Base-by-base conservation (phyloP, 2,888 invertebrate genomes). In the Holacanthella duospinosa region DNA sequence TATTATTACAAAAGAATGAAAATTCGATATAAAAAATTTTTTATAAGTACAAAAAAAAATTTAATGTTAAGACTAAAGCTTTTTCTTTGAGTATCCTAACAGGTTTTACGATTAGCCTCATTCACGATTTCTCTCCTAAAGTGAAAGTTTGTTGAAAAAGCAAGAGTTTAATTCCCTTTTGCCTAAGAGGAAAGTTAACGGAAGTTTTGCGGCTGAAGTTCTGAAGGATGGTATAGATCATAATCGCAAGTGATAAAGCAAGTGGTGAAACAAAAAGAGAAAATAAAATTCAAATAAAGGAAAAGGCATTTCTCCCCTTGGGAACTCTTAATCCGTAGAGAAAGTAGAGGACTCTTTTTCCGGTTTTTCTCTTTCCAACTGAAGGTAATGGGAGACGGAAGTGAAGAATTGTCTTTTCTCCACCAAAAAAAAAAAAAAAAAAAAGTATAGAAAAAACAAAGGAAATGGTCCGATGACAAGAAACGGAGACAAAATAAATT, bases 281-380 rank as follows among this genome's bases (percentile, higher is more conserved):
- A 48, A 48, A 48, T 48, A 48, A 48, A 48, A 48, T 48, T 48
- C 48, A 48, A 48, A 48, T 48, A 48, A 48, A 36, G 6, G 6
- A 12, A 21, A 21, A 21, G 48, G 48, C 19, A 21, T 9, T n/a
- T 21, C 36, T 36, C 36, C 48, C 48, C 48, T 48, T 48, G 48
- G 48, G 48, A 48, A n/a, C 48, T 48, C 48, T 48, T 48, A 48
- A 48, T 48, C 48, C 48, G 21, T 9, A 9, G 36, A 36, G 36
- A 36, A 36, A 36, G 36, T 36, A 12, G 36, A 36, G 36, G 36
- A 36, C 36, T 16, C 36, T 36, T 16, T 12, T 36, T 36, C 36
- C 36, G 36, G 9, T 36, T 36, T 16, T 16, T 6, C 36, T 36
- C 6, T 16, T n/a, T n/a, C n/a, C n/a, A n/a, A n/a, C n/a, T n/a